These are phyloP conservation scores for Aricia agestis DNA, from an alignment of 1,140 invertebrate genomes.

Conservation along the genomic window DNA sequence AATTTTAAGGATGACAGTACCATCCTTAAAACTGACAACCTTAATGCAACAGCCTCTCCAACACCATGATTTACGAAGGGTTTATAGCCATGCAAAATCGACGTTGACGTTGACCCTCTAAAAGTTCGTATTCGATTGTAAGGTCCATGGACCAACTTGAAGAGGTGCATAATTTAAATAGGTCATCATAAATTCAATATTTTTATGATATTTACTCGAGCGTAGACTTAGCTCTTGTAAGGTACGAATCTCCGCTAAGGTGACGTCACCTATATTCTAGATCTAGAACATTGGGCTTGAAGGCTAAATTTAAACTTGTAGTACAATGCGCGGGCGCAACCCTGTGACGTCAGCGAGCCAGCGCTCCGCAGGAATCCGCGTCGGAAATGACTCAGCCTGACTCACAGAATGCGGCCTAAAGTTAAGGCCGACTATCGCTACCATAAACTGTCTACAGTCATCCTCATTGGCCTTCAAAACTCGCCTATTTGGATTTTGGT, in stretches of 20 bases:
- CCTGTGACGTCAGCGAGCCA: conserved; percentile 46
- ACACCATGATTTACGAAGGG: no score
- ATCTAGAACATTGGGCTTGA: conserved; percentile 3
- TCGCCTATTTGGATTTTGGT: background rate
- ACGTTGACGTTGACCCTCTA: no score
- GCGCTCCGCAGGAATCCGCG: conserved; percentile 35
- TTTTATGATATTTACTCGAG: no score
- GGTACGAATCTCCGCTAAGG: background rate
- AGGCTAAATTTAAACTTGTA: conserved; percentile 1
- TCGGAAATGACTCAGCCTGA: conserved; percentile 53
- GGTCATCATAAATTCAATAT: no score
- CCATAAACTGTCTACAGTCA: background rate
- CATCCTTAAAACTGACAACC: no score
- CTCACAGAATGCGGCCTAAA: conserved; percentile 34
- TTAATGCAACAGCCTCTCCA: no score
- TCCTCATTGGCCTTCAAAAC: background rate
- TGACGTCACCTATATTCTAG: background rate
- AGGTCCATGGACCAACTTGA: no score
- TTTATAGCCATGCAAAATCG: no score
- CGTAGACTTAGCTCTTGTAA: no score
- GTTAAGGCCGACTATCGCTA: background rate
- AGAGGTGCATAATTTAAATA: no score
- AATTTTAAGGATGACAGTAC: no score
- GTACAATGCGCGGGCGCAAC: conserved; percentile 34
- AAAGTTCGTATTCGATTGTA: no score